Evolutionary conservation across 2,113 vertebrate species (phyloP).

Genomic region (Oncorhynchus gorbuscha): DNA sequence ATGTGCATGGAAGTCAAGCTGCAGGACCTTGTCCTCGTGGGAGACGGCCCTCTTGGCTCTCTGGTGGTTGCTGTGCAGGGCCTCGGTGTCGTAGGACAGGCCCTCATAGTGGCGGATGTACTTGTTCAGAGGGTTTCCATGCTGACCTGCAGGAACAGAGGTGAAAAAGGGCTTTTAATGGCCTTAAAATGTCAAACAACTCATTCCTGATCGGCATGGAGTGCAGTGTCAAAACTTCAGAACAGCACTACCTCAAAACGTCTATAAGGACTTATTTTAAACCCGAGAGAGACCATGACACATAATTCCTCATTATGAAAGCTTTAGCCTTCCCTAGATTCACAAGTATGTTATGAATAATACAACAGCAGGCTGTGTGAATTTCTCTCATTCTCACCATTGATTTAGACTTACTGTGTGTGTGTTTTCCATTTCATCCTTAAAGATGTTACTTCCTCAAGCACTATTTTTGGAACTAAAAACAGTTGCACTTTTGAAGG

Average conservation of each 20-base stretch:
- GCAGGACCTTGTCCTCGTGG: conserved; percentile 84
- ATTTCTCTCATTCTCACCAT: background rate
- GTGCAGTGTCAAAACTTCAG: background rate
- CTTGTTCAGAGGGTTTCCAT: conserved; percentile 86
- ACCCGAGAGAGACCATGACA: background rate
- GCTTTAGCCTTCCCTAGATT: background rate
- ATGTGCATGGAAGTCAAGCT: conserved; percentile 90
- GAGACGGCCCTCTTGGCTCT: conserved; percentile 91
- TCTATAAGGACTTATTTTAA: background rate
- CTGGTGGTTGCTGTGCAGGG: conserved; percentile 93
- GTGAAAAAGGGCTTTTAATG: too few species aligned
- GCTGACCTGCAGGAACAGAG: conserved; percentile 82
- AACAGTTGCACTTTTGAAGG: background rate
- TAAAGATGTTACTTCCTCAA: background rate
- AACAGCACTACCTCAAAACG: background rate
- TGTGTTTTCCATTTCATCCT: background rate
- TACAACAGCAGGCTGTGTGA: background rate
- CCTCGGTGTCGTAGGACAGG: conserved; percentile 86
- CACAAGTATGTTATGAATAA: background rate
- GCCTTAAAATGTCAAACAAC: background rate
- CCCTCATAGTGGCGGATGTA: conserved; percentile 95
- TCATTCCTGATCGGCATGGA: background rate
- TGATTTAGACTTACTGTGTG: background rate
- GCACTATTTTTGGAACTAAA: background rate
- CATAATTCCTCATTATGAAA: background rate